phyloP scores from a whole-genome alignment of 2,113 vertebrate species.

The Heterochromis multidens region DNA sequence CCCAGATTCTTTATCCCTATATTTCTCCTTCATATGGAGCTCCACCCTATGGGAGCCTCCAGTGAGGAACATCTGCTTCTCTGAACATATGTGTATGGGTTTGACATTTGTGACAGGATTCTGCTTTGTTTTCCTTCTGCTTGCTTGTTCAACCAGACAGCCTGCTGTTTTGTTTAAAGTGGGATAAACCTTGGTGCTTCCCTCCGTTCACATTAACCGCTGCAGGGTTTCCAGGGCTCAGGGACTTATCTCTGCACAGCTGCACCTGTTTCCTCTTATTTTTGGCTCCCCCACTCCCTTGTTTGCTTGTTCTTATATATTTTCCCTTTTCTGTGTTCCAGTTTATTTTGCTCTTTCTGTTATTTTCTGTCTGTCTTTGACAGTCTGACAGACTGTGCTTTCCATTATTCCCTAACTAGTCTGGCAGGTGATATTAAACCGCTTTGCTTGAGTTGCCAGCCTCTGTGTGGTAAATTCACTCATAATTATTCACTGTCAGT shows the following conservation, averaged over 20 bases:
- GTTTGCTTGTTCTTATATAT: constrained; percentile 27
- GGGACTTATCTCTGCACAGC: constrained; percentile 53
- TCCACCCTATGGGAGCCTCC: constrained; percentile 6
- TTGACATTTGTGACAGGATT: constrained; percentile 24
- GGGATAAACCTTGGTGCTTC: constrained; percentile 41
- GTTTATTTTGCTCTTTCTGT: not conserved
- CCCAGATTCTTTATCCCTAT: not conserved
- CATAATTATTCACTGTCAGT: constrained; percentile 23
- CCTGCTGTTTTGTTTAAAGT: constrained; percentile 57
- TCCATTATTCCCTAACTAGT: not conserved
- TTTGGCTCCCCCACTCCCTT: constrained; percentile 26
- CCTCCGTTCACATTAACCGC: constrained; percentile 55
- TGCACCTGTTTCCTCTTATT: constrained; percentile 72
- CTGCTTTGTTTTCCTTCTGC: constrained; percentile 45
- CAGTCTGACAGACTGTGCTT: not conserved
- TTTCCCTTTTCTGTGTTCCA: constrained; percentile 2
- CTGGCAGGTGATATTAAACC: constrained; percentile 29
- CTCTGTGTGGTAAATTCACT: not conserved
- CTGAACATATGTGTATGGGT: not conserved
- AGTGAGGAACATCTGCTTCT: constrained; percentile 51
- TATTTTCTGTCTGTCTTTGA: not conserved
- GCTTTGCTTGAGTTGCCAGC: not conserved
- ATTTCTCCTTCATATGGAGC: not conserved
- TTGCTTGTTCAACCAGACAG: constrained; percentile 40
- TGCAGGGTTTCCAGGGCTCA: constrained; percentile 45